These are phyloP conservation scores for Athalia cordata DNA, from an alignment of 2,888 invertebrate species.

Conservation along the genomic window DNA sequence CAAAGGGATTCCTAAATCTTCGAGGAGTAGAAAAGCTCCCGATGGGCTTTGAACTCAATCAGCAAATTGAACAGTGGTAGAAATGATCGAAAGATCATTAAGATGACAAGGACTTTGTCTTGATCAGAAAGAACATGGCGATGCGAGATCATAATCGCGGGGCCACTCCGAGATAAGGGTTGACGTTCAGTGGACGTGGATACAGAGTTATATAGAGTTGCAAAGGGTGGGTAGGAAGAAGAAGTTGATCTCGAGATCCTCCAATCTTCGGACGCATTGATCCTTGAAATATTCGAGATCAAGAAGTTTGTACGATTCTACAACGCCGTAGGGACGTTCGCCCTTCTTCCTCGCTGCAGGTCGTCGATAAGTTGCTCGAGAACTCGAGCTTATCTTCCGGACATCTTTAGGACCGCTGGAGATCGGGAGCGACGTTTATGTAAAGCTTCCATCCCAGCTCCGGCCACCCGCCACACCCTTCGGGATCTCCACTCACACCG, in stretches of 20 bases:
- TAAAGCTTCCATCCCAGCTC: constrained; percentile 54
- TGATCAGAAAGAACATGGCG: no score
- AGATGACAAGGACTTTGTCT: no score
- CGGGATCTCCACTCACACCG: constrained; percentile 5
- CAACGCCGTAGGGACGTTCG: not conserved
- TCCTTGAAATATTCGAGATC: constrained; percentile 6
- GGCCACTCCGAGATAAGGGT: no score
- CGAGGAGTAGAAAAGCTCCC: not conserved
- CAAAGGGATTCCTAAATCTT: constrained; percentile 7
- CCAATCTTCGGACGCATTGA: not conserved
- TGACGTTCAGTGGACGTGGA: no score
- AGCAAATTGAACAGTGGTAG: no score
- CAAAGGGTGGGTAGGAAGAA: not conserved
- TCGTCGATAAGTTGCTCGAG: constrained; percentile 46
- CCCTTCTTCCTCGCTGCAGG: constrained; percentile 38
- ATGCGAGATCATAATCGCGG: no score
- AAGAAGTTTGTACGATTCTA: constrained; percentile 25
- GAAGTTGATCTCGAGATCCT: not conserved
- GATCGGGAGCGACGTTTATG: constrained; percentile 68
- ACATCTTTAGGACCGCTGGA: constrained; percentile 65
- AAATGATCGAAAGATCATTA: no score
- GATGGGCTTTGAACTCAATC: no score
- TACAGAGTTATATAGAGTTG: not conserved
- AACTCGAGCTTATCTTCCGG: constrained; percentile 60
- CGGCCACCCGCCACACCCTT: not conserved